Evolutionary conservation across 1,140 invertebrate species (phyloP).

Genomic region (Battus philenor): DNA sequence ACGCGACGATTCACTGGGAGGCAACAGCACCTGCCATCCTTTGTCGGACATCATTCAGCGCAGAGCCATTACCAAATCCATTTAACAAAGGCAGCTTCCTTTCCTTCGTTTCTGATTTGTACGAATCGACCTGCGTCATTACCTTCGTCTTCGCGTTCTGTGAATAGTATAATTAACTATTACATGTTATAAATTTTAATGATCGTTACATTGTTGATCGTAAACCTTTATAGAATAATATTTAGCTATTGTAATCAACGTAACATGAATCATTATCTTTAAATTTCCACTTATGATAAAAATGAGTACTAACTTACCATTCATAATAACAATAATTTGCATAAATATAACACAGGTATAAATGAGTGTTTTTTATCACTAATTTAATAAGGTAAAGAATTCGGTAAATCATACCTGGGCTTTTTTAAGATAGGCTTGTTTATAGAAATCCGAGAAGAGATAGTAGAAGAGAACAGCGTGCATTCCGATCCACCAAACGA

Average conservation of each 20-base stretch:
- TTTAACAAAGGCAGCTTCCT: conserved; percentile 48
- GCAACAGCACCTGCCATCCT: conserved; percentile 62
- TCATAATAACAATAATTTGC: too few relatives aligned
- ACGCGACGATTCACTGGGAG: conserved; percentile 40
- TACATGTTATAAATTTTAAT: too few relatives aligned
- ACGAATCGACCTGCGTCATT: conserved; percentile 35
- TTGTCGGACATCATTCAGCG: conserved; percentile 54
- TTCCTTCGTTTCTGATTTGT: conserved; percentile 45
- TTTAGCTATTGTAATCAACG: too few relatives aligned
- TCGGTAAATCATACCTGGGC: conserved; percentile 27
- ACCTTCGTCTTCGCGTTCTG: conserved; percentile 41
- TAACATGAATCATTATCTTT: too few relatives aligned
- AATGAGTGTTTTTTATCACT: too few relatives aligned
- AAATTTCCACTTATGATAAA: too few relatives aligned
- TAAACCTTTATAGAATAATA: too few relatives aligned
- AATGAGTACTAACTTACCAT: too few relatives aligned
- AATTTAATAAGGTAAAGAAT: too few relatives aligned
- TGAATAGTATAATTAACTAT: conserved; percentile 23
- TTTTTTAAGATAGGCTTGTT: conserved; percentile 84
- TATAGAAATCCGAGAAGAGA: conserved; percentile 95
- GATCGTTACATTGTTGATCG: background rate
- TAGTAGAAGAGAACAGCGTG: conserved; percentile 95
- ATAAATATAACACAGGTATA: too few relatives aligned
- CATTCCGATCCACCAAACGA: conserved; percentile 91
- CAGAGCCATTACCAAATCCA: conserved; percentile 55